Evolutionary conservation across 1,140 invertebrate genomes (phyloP).

Genomic region (Eubasilissa regina): DNA sequence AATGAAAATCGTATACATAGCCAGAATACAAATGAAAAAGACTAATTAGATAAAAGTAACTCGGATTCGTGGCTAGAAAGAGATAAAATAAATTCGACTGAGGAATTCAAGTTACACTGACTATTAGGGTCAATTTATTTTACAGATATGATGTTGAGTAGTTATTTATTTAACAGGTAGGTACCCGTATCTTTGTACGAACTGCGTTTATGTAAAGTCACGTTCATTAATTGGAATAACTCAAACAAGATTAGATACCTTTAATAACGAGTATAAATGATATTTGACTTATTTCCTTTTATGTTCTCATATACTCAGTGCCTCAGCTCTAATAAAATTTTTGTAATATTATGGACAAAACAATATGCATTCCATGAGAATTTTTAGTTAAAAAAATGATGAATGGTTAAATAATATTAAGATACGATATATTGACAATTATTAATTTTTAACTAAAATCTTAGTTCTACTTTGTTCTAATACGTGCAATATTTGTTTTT

Average conservation of each 20-base stretch:
- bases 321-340: too few relatives aligned
- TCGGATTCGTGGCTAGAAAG: neutral
- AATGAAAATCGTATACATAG: constrained; percentile 27
- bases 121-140: neutral
- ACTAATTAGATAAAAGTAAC: constrained; percentile 6
- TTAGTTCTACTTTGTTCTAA: too few relatives aligned
- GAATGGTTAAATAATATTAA: too few relatives aligned
- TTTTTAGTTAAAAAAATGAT: too few relatives aligned
- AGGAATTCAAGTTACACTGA: constrained; percentile 10
- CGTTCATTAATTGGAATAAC: constrained; percentile 42
- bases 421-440: too few relatives aligned
- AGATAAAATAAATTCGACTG: neutral
- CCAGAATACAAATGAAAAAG: constrained; percentile 25
- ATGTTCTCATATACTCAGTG: neutral
- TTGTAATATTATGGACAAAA: too few relatives aligned
- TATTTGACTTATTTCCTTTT: neutral
- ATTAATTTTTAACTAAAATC: too few relatives aligned
- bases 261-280: constrained; percentile 12
- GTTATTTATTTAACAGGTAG: neutral
- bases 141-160: neutral
- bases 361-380: too few relatives aligned
- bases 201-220: constrained; percentile 30
- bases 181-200: neutral
- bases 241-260: constrained; percentile 30
- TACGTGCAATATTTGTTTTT: too few relatives aligned